Conservation (phyloP, 2,797 vertebrate genomes). For the Brachyalestes nurse region DNA sequence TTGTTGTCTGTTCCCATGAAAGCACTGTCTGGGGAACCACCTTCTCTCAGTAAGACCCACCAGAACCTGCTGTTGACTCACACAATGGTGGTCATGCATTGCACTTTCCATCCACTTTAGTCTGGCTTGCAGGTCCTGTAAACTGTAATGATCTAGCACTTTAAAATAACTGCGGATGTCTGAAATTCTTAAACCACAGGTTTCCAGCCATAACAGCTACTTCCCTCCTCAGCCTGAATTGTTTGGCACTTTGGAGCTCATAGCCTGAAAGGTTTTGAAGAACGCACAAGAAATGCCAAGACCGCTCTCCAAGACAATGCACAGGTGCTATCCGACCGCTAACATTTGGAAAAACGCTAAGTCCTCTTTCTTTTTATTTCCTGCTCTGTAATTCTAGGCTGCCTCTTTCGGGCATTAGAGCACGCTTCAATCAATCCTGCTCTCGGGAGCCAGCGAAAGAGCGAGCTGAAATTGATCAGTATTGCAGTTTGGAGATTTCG, state of each 20-base stretch:
- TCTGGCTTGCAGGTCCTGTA: background rate
- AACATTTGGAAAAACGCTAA: background rate
- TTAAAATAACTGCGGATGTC: background rate
- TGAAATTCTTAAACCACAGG: background rate
- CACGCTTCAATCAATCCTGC: slow-evolving; percentile 58
- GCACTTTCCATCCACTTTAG: background rate
- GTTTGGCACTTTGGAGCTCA: background rate
- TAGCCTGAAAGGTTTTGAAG: background rate
- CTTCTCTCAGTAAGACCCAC: background rate
- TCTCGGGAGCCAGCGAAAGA: slow-evolving; percentile 38
- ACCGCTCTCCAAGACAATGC: background rate
- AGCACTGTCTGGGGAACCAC: background rate
- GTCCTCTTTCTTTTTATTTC: slow-evolving; percentile 15
- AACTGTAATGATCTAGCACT: background rate
- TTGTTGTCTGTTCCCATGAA: background rate
- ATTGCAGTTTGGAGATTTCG: slow-evolving; percentile 54
- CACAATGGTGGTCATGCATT: too few relatives aligned
- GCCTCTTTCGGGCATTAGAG: slow-evolving; percentile 45
- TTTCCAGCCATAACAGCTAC: background rate
- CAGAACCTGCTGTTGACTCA: background rate
- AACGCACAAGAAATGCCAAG: background rate
- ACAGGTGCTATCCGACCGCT: background rate
- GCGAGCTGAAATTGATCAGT: slow-evolving; percentile 55
- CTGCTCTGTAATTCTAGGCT: slow-evolving; percentile 55
- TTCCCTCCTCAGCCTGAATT: background rate